A percentile compares a stretch with the other conserved stretches of the same genome.
These are phyloP conservation scores for Pangasius larnaudii DNA, from an alignment of 2,797 vertebrate species.

Conservation along the genomic window DNA sequence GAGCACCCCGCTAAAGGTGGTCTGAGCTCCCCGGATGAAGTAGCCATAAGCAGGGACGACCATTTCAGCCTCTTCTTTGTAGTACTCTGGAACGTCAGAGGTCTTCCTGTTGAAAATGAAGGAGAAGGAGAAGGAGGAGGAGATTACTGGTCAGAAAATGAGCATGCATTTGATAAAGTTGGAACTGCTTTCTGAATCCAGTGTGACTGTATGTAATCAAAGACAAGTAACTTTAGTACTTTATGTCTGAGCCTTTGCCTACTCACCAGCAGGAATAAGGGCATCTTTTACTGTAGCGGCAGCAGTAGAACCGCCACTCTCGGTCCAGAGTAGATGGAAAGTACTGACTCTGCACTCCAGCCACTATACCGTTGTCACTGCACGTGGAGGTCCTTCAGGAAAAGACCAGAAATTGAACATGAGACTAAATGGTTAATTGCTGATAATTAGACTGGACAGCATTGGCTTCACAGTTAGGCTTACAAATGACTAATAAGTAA, in stretches of 20 bases:
- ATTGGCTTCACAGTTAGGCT: not conserved
- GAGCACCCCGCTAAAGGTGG: constrained; percentile 93
- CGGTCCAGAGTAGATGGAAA: constrained; percentile 92
- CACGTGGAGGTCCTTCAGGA: constrained; percentile 90
- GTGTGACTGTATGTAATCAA: not conserved
- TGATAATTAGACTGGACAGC: not conserved
- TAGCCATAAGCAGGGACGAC: constrained; percentile 88
- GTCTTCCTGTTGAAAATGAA: constrained; percentile 81
- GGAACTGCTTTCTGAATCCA: not conserved
- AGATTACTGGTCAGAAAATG: not conserved
- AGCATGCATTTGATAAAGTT: not conserved
- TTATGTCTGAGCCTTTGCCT: not conserved
- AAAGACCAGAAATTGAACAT: constrained; percentile 22
- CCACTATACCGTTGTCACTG: constrained; percentile 92
- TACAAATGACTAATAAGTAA: not conserved
- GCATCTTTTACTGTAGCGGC: constrained; percentile 88
- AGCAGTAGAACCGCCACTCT: constrained; percentile 98
- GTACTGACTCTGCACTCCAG: constrained; percentile 94
- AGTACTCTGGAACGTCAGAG: constrained; percentile 83
- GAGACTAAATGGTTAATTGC: not conserved
- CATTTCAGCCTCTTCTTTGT: constrained; percentile 90
- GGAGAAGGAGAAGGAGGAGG: not conserved
- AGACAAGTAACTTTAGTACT: not conserved
- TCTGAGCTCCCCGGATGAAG: constrained; percentile 92
- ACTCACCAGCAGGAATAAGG: constrained; percentile 95